Evolutionary conservation across 2,797 vertebrate genomes (phyloP).

Genomic region (Netta rufina): DNA sequence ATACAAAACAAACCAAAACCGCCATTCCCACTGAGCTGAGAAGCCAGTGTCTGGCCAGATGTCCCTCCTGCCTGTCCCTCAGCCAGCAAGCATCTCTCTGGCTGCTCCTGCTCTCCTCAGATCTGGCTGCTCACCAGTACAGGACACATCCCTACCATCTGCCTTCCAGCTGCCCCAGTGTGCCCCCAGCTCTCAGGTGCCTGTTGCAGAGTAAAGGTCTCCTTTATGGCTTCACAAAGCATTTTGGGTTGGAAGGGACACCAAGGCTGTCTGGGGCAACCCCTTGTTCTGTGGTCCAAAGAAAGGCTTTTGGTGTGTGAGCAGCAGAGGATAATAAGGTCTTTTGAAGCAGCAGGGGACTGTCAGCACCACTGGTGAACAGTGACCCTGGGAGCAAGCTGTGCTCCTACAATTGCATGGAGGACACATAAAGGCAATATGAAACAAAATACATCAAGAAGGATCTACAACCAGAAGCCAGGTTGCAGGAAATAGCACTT

Average conservation of each 20-base stretch:
- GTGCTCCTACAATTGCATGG: neutral
- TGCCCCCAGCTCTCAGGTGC: neutral
- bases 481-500: neutral
- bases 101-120: neutral
- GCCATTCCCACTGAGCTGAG: neutral
- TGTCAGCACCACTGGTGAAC: neutral
- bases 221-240: neutral
- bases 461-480: neutral
- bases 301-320: neutral
- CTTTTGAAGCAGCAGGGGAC: neutral
- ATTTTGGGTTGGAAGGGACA: neutral
- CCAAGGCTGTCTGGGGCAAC: neutral
- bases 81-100: fast-evolving
- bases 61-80: neutral
- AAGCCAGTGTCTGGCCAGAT: fast-evolving
- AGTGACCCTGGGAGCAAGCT: neutral
- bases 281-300: neutral
- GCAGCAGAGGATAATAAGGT: neutral
- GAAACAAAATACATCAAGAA: neutral
- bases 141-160: no score
- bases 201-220: neutral
- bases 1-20: neutral
- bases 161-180: neutral
- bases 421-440: neutral
- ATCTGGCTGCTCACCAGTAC: neutral